Evolutionary conservation across 1,140 invertebrate species (phyloP).

Genomic region (Aphaenogaster ashmeadi): DNA sequence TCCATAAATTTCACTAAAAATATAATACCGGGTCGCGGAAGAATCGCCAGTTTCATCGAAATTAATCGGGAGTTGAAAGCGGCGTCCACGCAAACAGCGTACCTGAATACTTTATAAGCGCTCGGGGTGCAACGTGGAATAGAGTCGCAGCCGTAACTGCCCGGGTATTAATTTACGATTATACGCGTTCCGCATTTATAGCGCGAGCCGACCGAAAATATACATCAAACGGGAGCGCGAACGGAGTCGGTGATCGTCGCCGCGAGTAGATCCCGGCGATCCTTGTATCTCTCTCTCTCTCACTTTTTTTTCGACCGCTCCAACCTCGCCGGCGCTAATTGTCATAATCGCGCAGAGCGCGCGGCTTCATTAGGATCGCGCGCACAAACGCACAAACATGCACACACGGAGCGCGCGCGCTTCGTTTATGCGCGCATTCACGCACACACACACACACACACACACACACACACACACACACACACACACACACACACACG

Average conservation of each 20-base stretch:
- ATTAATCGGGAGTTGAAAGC: constrained; percentile 13
- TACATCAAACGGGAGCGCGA: constrained; percentile 59
- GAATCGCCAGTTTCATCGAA: neutral
- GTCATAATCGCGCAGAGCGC: constrained; percentile 32
- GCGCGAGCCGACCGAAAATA: constrained; percentile 54
- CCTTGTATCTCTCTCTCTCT: neutral
- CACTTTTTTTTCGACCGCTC: constrained; percentile 20
- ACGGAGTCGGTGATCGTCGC: constrained; percentile 13
- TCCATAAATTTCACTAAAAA: neutral
- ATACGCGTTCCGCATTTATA: constrained; percentile 48
- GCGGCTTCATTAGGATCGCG: constrained; percentile 37
- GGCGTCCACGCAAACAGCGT: neutral
- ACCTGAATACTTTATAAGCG: constrained; percentile 49
- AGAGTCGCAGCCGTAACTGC: constrained; percentile 50
- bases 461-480: neutral
- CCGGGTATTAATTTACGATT: constrained; percentile 61
- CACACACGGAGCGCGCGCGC: neutral
- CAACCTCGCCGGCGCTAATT: constrained; percentile 21
- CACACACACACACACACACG: neutral
- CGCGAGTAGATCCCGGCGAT: constrained; percentile 1
- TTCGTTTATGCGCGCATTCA: too few relatives aligned
- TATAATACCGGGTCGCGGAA: neutral
- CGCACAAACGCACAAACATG: neutral
- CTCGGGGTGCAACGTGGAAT: constrained; percentile 33
- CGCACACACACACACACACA: neutral